These are phyloP conservation scores for Platycercus adscitus DNA, from an alignment of 2,113 vertebrate genomes.

Conservation along the genomic window DNA sequence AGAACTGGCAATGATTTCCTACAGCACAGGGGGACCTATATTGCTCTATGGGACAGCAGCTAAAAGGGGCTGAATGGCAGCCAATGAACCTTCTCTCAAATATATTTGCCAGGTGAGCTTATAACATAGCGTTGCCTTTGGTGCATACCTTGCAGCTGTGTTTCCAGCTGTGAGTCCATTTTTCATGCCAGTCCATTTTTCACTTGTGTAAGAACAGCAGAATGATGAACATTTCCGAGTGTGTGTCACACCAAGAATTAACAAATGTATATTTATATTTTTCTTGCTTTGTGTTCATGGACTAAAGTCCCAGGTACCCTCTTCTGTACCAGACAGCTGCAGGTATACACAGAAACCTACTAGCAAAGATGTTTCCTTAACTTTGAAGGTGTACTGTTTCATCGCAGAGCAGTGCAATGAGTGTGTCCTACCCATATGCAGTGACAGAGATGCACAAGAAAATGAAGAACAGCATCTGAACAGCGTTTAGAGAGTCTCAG, in stretches of 20 bases:
- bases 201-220: fast-evolving
- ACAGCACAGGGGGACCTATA: background rate
- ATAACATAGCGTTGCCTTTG: background rate
- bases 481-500: background rate
- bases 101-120: background rate
- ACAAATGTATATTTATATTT: background rate
- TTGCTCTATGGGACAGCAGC: fast-evolving
- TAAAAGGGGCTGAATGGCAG: background rate
- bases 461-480: background rate
- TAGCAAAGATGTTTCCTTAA: background rate
- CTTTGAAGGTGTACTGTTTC: background rate
- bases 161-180: background rate
- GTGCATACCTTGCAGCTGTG: background rate
- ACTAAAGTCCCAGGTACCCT: background rate
- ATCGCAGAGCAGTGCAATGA: background rate
- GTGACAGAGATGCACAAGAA: background rate
- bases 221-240: background rate
- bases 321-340: background rate
- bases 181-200: background rate
- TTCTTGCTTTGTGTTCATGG: background rate
- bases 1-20: background rate
- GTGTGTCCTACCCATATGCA: background rate
- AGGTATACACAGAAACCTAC: background rate
- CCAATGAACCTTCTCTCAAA: background rate
- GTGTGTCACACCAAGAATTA: background rate